Base-by-base conservation (phyloP, 2,113 vertebrate species). In the Hiodon alosoides region DNA sequence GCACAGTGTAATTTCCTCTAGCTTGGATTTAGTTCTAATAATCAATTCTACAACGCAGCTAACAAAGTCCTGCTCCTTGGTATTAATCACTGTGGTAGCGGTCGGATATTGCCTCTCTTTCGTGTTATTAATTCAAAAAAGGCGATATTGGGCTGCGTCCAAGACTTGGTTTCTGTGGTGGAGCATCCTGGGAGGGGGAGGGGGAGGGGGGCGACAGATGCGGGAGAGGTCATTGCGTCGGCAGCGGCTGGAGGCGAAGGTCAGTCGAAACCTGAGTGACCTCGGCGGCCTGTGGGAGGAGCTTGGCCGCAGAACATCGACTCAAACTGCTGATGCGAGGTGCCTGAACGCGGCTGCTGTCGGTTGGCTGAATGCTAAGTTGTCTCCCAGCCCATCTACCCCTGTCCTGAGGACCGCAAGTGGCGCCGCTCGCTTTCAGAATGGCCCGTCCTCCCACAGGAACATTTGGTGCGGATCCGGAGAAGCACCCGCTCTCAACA, bases 231-330 rank as follows among this genome's bases (percentile, higher is more conserved):
- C 87, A 83, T 78, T 60, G 65, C 83, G 68, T 78, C 85, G 85
- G 81, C 79, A 82, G 84, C 90, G 88, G 87, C 88, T 90, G 86
- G 86, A 89, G 79, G 84, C 78, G 82, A 90, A 91, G 91, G 90
- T 90, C 87, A 88, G 51, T 55, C 51, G 79, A 89, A 31, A 86
- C 83, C 83, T 83, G 79, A n/a, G 83, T 73, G 81, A 78, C 47
- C 7, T 6, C 16, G 69, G 72, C 76, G 57, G 54, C 78, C 75
- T 69, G 17, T 55, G 76, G 71, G 67, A 46, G n/a, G 72, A 8
- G 7, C 3, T 9, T 9, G 5, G 3, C 3, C 5, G 54, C 31
- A 31, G 31, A 31, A 31, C 31, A 31, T 31, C 31, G 31, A 31
- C 31, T 31, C 31, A 31, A 31, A 31, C 31, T 31, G 31, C 31